A percentile compares a stretch with the other conserved stretches of the same genome.
Evolutionary conservation across 2,113 vertebrate species (phyloP).

Genomic region (Anoplopoma fimbria): DNA sequence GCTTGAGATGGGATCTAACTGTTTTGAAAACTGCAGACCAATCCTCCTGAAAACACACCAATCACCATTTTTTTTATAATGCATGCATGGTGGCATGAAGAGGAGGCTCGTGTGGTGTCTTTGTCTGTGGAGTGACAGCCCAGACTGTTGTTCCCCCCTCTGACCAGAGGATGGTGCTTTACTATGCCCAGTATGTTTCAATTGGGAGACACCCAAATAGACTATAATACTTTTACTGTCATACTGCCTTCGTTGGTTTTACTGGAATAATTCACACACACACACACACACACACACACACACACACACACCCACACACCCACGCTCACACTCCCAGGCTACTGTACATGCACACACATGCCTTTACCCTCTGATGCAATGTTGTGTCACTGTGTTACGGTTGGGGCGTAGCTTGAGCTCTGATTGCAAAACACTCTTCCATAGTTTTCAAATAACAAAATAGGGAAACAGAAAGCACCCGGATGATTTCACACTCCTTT

Average conservation of each 20-base stretch:
- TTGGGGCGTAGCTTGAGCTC: conserved; percentile 28
- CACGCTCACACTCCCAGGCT: neutral
- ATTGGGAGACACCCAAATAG: conserved; percentile 69
- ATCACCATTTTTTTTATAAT: conserved; percentile 1
- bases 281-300: neutral
- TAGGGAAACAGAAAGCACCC: conserved; percentile 29
- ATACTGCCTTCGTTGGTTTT: conserved; percentile 29
- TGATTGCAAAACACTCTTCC: conserved; percentile 58
- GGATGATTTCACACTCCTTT: neutral
- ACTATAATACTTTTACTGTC: conserved; percentile 39
- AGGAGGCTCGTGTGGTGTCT: conserved; percentile 52
- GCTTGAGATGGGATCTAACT: conserved; percentile 19
- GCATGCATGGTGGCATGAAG: neutral
- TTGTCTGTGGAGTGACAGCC: conserved; percentile 69
- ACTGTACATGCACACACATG: conserved; percentile 60
- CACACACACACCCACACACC: neutral
- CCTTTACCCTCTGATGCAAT: conserved; percentile 49
- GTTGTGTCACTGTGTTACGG: neutral
- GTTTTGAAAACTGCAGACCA: conserved; percentile 1
- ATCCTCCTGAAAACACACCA: conserved; percentile 12
- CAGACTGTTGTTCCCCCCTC: conserved; percentile 74
- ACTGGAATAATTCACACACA: conserved; percentile 21
- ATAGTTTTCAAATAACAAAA: conserved; percentile 58
- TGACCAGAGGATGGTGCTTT: conserved; percentile 70
- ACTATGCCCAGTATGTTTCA: conserved; percentile 42